Evolutionary conservation across 2,797 vertebrate genomes (phyloP).

Genomic region (Acestrorhynchus altus): DNA sequence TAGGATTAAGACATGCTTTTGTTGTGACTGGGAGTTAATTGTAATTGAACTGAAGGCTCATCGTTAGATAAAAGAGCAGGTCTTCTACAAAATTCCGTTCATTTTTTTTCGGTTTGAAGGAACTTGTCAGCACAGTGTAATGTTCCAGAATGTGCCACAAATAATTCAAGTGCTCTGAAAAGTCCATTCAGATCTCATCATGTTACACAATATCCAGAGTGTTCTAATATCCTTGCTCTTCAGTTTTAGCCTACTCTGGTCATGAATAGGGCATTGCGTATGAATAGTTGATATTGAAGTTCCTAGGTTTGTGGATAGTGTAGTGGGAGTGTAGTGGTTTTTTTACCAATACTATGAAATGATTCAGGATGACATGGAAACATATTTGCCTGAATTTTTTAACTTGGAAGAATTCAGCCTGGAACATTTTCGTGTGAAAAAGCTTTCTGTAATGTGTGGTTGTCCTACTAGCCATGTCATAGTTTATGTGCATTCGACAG

Average conservation of each 20-base stretch:
- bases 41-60: no score
- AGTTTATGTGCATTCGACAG: no score
- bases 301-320: not conserved
- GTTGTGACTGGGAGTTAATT: no score
- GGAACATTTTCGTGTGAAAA: not conserved
- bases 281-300: not conserved
- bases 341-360: not conserved
- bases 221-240: not conserved
- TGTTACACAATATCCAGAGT: not conserved
- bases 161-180: not conserved
- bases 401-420: not conserved
- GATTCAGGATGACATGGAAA: not conserved
- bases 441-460: not conserved
- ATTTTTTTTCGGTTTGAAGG: not conserved
- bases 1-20: no score
- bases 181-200: not conserved
- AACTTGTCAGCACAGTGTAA: no score
- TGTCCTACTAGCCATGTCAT: not conserved
- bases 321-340: not conserved
- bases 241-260: not conserved
- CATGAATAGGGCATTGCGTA: not conserved
- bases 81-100: not conserved
- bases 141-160: not conserved
- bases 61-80: not conserved
- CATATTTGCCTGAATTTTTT: not conserved